Conservation (phyloP, 2,797 vertebrate species). For the Pseudotriccus pelzelni region DNA sequence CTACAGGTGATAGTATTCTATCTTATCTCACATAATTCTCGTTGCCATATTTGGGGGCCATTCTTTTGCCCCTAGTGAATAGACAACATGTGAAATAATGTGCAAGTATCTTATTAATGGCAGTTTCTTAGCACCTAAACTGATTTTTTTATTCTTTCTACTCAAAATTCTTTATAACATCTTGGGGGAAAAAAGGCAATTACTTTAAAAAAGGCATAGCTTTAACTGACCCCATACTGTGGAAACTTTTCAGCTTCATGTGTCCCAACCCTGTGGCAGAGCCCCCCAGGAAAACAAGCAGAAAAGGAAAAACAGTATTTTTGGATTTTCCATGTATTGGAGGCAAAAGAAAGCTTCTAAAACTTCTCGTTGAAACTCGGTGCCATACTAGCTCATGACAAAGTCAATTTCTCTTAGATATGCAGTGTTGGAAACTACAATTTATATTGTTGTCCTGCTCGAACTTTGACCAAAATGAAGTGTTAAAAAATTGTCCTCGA, state of each 20-base stretch:
- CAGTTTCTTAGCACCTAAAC: neutral
- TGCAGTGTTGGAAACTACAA: neutral
- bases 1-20: neutral
- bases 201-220: neutral
- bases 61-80: neutral
- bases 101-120: neutral
- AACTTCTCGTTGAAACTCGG: neutral
- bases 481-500: neutral
- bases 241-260: neutral
- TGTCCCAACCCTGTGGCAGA: neutral
- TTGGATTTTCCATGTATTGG: neutral
- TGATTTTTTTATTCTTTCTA: neutral
- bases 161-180: neutral
- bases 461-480: neutral
- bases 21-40: neutral
- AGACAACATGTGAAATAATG: neutral
- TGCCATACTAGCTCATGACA: neutral
- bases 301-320: neutral
- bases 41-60: neutral
- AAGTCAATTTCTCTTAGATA: neutral
- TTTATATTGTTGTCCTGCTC: neutral
- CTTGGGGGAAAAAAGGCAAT: neutral
- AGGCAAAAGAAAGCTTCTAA: neutral
- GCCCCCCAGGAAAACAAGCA: neutral
- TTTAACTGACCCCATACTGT: neutral